Base-by-base conservation (phyloP, 2,888 invertebrate genomes). In the Lordiphosa andalusiaca region DNA sequence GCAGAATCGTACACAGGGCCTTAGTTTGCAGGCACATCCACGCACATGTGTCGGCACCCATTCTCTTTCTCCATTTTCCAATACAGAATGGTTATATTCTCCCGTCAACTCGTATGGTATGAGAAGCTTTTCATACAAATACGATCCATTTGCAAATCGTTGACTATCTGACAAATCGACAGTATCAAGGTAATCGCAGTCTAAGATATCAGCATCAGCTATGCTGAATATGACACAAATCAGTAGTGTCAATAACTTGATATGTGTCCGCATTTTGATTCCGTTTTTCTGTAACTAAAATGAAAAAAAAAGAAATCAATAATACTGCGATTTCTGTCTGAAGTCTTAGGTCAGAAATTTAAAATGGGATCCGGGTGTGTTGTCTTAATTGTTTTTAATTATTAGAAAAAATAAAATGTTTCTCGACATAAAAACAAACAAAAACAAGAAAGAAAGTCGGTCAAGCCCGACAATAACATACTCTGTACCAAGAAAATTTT, bases 1-100 rank as follows among this genome's bases (percentile, higher is more conserved):
- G 46, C 86, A 86, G 19, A 85, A 69, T 10, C 87, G 77, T 0
- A 89, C 68, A 53, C 89, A 89, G 0, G 78, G 41, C 53, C 70
- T 84, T 3, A 88, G 25, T 13, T 70, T n/a, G 53, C 86, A 86
- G 6, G 74, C 60, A 42, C 87, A 87, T 5, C 86, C 86, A 6
- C 84, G 67, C 6, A 63, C 36, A 57, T 80, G 74, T 6, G 13
- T 49, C 1, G 21, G 2, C 9, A 55, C 57, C 19, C 19, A 1
- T 19, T 42, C 57, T 2, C 4, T 35, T 4, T 47, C 25, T n/a
- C 46, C 38, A 21, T 60, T 47, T 6, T 33, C 41, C 1, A 53
- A 23, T 4, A 59, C 33, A 2, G 33, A 53, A 30, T 69, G 72
- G 30, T 74, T 51, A 30, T 72, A 83, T 12, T 23, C 46, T 6